A percentile compares a stretch with the other conserved stretches of the same genome.
phyloP scores from a whole-genome alignment of 2,888 invertebrate genomes.

The Dascillus cervinus region DNA sequence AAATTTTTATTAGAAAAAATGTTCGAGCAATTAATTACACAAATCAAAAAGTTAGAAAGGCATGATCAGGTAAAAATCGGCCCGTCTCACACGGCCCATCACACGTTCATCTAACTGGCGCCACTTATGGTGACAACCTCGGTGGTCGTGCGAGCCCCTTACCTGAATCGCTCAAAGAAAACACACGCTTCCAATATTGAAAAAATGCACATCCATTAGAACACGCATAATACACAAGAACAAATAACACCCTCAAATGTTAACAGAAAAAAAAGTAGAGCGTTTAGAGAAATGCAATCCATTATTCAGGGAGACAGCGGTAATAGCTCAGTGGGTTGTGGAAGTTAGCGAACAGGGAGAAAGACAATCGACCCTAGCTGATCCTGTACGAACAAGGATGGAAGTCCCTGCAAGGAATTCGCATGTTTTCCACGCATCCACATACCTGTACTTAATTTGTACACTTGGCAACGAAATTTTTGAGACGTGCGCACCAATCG shows the following conservation, averaged over 20 bases:
- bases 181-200: too few species aligned
- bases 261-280: slow-evolving; percentile 21
- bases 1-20: too few species aligned
- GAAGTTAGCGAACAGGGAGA: slow-evolving; percentile 17
- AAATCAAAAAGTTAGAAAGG: too few species aligned
- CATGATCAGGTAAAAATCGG: too few species aligned
- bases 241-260: slow-evolving; percentile 17
- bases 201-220: slow-evolving; percentile 14
- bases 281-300: slow-evolving; percentile 29
- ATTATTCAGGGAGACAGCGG: slow-evolving; percentile 32
- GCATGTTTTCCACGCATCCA: slow-evolving; percentile 15
- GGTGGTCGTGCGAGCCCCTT: too few species aligned
- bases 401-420: slow-evolving; percentile 14
- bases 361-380: slow-evolving; percentile 12
- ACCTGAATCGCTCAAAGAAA: too few species aligned
- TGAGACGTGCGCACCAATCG: too few species aligned
- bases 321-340: slow-evolving; percentile 28
- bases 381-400: slow-evolving; percentile 8
- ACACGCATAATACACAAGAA: slow-evolving; percentile 16
- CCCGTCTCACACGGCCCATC: too few species aligned
- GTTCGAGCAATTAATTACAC: too few species aligned
- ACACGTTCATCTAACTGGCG: too few species aligned
- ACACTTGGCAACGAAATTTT: too few species aligned
- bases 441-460: slow-evolving; percentile 14
- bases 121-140: too few species aligned